phyloP scores from a whole-genome alignment of 30 jellyfish, hydroid and myxozoan genomes.

The Kudoa iwatai region DNA sequence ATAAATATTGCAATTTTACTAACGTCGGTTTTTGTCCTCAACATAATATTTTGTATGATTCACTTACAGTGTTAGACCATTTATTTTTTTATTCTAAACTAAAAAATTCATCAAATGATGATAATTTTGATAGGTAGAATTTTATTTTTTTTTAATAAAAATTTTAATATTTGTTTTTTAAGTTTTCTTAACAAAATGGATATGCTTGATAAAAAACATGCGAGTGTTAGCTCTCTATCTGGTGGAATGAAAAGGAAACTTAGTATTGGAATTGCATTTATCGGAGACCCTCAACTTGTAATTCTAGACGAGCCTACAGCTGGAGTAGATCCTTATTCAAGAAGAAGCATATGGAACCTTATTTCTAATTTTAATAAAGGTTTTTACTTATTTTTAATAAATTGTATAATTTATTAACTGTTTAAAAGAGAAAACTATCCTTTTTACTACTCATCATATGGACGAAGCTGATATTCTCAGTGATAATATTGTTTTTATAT shows the following conservation, averaged over 20 bases:
- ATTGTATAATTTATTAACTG: neutral
- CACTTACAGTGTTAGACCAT: conserved; percentile 60
- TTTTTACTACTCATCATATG: conserved; percentile 70
- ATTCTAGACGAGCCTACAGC: conserved; percentile 57
- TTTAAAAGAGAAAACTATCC: conserved; percentile 14
- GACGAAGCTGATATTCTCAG: conserved; percentile 91
- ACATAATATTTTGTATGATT: conserved; percentile 35
- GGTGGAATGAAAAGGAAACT: conserved; percentile 87
- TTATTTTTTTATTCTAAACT: conserved; percentile 43
- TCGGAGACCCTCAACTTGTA: conserved; percentile 31
- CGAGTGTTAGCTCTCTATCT: conserved; percentile 15
- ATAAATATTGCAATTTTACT: too few relatives aligned
- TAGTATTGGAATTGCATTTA: conserved; percentile 54
- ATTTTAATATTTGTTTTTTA: too few relatives aligned
- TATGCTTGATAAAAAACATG: conserved; percentile 22
- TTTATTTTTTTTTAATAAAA: too few relatives aligned
- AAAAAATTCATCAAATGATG: conserved; percentile 15
- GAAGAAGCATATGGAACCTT: conserved; percentile 67
- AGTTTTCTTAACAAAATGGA: conserved; percentile 48
- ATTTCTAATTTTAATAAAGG: conserved; percentile 24
- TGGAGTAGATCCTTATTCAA: conserved; percentile 59
- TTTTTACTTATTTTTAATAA: too few relatives aligned
- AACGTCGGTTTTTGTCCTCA: too few relatives aligned
- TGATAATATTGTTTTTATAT: conserved; percentile 31
- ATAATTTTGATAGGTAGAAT: too few relatives aligned